Evolutionary conservation across 2,888 invertebrate species (phyloP).

Genomic region (Parnassius mnemosyne): DNA sequence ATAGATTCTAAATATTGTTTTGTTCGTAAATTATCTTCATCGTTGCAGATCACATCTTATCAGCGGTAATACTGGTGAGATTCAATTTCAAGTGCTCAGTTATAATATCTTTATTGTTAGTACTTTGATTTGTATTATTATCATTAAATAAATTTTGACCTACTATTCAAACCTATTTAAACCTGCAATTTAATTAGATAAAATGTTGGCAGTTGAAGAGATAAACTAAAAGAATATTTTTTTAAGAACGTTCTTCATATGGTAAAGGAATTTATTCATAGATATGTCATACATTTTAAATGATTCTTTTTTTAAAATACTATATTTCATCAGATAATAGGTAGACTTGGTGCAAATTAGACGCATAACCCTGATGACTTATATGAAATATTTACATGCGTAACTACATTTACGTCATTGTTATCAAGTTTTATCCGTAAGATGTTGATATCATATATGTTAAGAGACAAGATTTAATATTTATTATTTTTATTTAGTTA

Average conservation of each 20-base stretch:
- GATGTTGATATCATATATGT: conserved; percentile 10
- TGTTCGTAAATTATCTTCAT: conserved; percentile 31
- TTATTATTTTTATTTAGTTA: neutral
- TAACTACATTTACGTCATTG: neutral
- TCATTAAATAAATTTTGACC: too few relatives aligned
- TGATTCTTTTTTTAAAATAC: too few relatives aligned
- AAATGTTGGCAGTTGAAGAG: too few relatives aligned
- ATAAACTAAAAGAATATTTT: too few relatives aligned
- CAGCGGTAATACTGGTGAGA: conserved; percentile 40
- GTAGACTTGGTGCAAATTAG: too few relatives aligned
- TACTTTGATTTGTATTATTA: too few relatives aligned
- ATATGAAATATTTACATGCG: neutral
- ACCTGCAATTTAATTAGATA: too few relatives aligned
- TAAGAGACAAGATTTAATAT: neutral
- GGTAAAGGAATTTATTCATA: too few relatives aligned
- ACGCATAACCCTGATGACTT: neutral
- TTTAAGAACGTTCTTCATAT: too few relatives aligned
- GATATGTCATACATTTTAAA: too few relatives aligned
- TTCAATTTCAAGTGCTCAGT: conserved; percentile 28
- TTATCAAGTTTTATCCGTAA: conserved; percentile 12
- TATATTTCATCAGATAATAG: too few relatives aligned
- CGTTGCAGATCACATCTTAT: conserved; percentile 45
- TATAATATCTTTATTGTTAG: conserved; percentile 5
- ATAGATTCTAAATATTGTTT: conserved; percentile 22
- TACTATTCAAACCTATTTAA: too few relatives aligned